These are phyloP conservation scores for Zophobas morio DNA, from an alignment of 1,140 invertebrate genomes.

Conservation along the genomic window DNA sequence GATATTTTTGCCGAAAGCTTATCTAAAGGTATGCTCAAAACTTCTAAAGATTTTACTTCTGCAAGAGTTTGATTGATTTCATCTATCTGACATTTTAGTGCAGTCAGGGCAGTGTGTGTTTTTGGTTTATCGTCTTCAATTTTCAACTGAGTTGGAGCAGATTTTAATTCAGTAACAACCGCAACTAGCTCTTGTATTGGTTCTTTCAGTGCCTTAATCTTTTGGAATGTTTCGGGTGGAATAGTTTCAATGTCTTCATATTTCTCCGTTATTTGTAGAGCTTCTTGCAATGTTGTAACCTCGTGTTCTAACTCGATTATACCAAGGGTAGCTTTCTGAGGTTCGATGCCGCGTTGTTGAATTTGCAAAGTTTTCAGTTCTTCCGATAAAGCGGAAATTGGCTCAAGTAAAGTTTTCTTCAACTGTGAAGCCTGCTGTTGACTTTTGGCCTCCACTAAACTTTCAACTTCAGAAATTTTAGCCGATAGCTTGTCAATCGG, in stretches of 20 bases:
- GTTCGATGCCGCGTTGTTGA: background rate
- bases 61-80: background rate
- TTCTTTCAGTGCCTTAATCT: constrained; percentile 43
- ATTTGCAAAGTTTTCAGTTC: constrained; percentile 1
- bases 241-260: constrained; percentile 20
- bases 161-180: constrained; percentile 38
- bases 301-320: constrained; percentile 29
- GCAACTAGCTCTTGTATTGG: constrained; percentile 51
- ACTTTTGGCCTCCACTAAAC: constrained; percentile 1
- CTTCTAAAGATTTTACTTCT: constrained; percentile 9
- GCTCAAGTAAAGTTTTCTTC: background rate
- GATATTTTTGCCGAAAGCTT: constrained; percentile 40
- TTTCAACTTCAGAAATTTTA: constrained; percentile 24
- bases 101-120: constrained; percentile 28
- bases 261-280: constrained; percentile 22
- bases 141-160: constrained; percentile 34
- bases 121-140: constrained; percentile 44
- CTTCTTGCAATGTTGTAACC: constrained; percentile 8
- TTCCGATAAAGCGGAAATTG: constrained; percentile 3
- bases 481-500: constrained; percentile 25
- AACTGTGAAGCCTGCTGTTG: background rate
- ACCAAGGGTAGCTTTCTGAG: constrained; percentile 1
- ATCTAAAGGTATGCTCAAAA: constrained; percentile 9
- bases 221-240: background rate
- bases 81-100: constrained; percentile 33